phyloP scores from a whole-genome alignment of 2,888 invertebrate species.

The Acleris sparsana region DNA sequence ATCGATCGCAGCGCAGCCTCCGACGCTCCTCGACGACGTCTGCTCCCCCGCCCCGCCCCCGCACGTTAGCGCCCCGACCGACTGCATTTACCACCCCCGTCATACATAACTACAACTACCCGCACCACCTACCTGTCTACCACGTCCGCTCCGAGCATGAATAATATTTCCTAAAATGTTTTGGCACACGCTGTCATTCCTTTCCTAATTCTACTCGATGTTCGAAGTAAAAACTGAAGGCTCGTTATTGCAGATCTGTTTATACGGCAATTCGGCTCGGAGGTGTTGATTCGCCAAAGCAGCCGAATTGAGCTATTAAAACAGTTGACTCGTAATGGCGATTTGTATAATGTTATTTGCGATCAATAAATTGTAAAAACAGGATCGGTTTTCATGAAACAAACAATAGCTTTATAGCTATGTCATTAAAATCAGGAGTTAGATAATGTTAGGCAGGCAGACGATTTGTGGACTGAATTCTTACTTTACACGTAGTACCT shows the following conservation, averaged over 20 bases:
- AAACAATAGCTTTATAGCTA: slow-evolving; percentile 56
- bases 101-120: slow-evolving; percentile 58
- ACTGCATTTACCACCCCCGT: slow-evolving; percentile 80
- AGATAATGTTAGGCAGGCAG: too few relatives aligned
- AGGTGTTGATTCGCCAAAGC: slow-evolving; percentile 66
- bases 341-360: slow-evolving; percentile 75
- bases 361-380: slow-evolving; percentile 74
- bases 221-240: slow-evolving; percentile 44
- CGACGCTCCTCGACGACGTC: slow-evolving; percentile 81
- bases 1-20: slow-evolving; percentile 84
- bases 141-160: slow-evolving; percentile 46
- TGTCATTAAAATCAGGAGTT: background rate
- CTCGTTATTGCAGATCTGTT: slow-evolving; percentile 50
- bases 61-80: slow-evolving; percentile 81
- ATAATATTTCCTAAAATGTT: slow-evolving; percentile 53
- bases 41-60: slow-evolving; percentile 53
- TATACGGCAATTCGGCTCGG: slow-evolving; percentile 54
- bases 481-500: too few relatives aligned
- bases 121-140: slow-evolving; percentile 63
- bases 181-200: slow-evolving; percentile 46
- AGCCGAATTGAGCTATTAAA: slow-evolving; percentile 66
- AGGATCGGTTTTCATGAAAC: slow-evolving; percentile 72
- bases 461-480: too few relatives aligned
- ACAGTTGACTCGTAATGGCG: slow-evolving; percentile 71
- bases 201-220: background rate